Base-by-base conservation (phyloP, 2,797 vertebrate genomes). In the Chelidonichthys spinosus region DNA sequence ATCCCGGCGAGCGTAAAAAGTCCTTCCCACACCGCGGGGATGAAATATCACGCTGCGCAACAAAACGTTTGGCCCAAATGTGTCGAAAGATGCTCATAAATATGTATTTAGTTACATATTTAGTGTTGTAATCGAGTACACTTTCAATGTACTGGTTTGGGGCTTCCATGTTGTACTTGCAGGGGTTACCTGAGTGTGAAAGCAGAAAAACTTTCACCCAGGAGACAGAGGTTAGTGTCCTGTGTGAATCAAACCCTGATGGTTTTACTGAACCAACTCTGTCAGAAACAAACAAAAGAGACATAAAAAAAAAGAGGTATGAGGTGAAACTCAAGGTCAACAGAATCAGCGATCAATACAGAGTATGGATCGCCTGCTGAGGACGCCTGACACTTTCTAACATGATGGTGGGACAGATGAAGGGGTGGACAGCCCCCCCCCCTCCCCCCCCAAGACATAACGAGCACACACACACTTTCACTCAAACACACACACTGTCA, bases 301-400 rank as follows among this genome's bases (percentile, higher is more conserved):
- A 78, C 67, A 74, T 80, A 84, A 63, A 79, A 72, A 13, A 80
- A 73, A 67, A n/a, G 13, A 50, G 55, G 25, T 72, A 56, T 72
- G 79, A 5, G 37, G 59, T 79, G 69, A 88, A 78, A 76, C 54
- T 85, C 87, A 92, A 92, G 88, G 90, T 92, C 89, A 90, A 74
- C 82, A 79, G 58, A 81, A 88, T 77, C 75, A 69, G 75, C 78
- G 82, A 92, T 93, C 92, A 81, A 92, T 93, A 89, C 74, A 4
- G n/a, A 69, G 76, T 85, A 90, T 83, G 33, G 90, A 92, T 90
- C 76, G 7, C 36, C 54, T 84, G 74, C 82, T 76, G 84, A 76
- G 76, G 76, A 85, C 8, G 52, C 80, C 53, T 81, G 76, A 78
- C 75, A 76, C 59, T 35, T 86, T 79, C 59, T 52, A 69, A 63